Evolutionary conservation across 2,888 invertebrate genomes (phyloP).

Genomic region (Ophonus ardosiacus): DNA sequence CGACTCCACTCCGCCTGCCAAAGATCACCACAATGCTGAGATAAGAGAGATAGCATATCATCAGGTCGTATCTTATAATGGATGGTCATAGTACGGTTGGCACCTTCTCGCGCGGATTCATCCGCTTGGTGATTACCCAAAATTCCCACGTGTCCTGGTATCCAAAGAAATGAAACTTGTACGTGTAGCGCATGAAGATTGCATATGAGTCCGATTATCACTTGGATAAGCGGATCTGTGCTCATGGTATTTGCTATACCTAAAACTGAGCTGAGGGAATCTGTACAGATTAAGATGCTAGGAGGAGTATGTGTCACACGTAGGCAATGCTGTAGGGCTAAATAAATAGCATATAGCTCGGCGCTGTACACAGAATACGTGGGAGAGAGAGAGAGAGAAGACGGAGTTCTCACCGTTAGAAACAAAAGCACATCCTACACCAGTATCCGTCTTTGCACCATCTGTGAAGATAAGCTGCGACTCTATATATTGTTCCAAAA

Average conservation of each 20-base stretch:
- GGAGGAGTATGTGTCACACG: no score
- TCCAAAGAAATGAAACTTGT: not conserved
- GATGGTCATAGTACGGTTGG: no score
- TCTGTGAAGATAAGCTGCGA: not conserved
- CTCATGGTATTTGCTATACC: not conserved
- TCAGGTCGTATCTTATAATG: no score
- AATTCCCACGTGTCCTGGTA: no score
- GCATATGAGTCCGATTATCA: no score
- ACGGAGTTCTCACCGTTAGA: not conserved
- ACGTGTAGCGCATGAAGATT: not conserved
- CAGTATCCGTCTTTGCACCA: not conserved
- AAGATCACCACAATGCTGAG: no score
- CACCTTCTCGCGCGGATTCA: no score
- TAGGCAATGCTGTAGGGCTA: no score
- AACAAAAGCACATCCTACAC: not conserved
- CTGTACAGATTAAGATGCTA: not conserved
- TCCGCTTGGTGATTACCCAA: no score
- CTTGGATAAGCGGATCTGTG: not conserved
- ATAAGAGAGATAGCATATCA: no score
- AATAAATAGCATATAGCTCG: no score
- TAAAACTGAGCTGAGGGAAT: not conserved
- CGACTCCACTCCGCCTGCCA: no score
- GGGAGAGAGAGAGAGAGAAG: not conserved
- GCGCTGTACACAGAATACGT: not conserved
- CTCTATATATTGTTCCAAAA: not conserved